A percentile compares a stretch with the other conserved stretches of the same genome.
Evolutionary conservation across 2,888 invertebrate genomes (phyloP).

Genomic region (Caenorhabditis sp.): DNA sequence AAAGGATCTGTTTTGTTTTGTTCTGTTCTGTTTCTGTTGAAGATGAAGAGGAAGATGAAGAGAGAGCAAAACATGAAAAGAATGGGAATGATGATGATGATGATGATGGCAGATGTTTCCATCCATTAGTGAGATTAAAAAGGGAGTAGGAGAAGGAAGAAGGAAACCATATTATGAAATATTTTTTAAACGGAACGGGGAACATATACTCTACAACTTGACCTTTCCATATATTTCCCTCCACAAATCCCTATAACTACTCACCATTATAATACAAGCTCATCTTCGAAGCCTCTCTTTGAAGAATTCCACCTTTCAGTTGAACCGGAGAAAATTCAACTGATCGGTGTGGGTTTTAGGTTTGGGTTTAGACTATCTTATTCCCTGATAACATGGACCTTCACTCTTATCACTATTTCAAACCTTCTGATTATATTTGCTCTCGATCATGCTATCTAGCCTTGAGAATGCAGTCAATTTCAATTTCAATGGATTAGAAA

Average conservation of each 20-base stretch:
- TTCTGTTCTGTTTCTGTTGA: no score
- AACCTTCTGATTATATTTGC: slow-evolving; percentile 38
- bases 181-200: no score
- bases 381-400: slow-evolving; percentile 40
- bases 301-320: slow-evolving; percentile 15
- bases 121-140: slow-evolving; percentile 8
- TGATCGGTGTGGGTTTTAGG: background rate
- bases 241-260: background rate
- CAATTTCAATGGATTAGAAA: slow-evolving; percentile 25
- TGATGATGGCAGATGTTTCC: no score
- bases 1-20: background rate
- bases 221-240: background rate
- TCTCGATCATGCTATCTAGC: slow-evolving; percentile 41
- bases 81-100: no score
- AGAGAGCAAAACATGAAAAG: no score
- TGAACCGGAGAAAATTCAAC: background rate
- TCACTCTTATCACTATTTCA: slow-evolving; percentile 38
- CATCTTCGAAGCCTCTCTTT: no score
- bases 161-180: background rate
- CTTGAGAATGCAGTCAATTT: no score
- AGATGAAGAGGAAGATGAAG: no score
- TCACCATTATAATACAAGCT: slow-evolving; percentile 42
- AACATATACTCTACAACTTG: no score
- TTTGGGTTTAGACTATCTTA: slow-evolving; percentile 5
- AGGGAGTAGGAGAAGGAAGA: background rate